Conservation (phyloP, 2,888 invertebrate species). For the Drosophila anomelani region DNA sequence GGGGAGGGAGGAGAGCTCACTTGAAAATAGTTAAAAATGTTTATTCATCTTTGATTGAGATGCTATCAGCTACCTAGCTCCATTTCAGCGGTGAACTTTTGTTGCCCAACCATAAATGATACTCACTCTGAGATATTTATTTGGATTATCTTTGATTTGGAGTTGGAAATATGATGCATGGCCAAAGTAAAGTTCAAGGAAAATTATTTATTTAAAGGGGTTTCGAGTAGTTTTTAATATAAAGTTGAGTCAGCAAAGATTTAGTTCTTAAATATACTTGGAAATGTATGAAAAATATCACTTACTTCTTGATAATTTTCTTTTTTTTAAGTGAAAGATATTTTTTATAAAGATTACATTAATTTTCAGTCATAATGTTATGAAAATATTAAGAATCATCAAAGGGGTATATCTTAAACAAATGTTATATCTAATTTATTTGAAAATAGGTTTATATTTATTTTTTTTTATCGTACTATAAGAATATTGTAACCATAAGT, state of each 20-base stretch:
- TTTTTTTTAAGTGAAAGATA: background rate
- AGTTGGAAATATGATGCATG: constrained; percentile 22
- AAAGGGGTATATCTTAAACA: too few relatives aligned
- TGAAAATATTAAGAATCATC: background rate
- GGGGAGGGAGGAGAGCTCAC: constrained; percentile 8
- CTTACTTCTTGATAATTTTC: too few relatives aligned
- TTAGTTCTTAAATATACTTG: background rate
- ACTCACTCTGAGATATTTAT: constrained; percentile 23
- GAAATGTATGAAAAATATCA: background rate
- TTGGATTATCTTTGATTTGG: constrained; percentile 34
- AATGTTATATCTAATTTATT: too few relatives aligned
- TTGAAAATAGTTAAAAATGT: constrained; percentile 39
- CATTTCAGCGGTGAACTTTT: constrained; percentile 36
- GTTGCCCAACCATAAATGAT: constrained; percentile 3
- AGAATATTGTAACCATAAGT: background rate
- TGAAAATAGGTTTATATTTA: background rate
- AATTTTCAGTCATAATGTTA: background rate
- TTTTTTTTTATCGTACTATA: background rate
- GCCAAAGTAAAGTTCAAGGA: constrained; percentile 39
- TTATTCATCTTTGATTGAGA: constrained; percentile 47
- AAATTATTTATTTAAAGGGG: background rate
- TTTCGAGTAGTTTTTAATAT: background rate
- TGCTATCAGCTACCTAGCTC: constrained; percentile 30
- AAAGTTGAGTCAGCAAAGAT: background rate
- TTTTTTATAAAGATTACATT: background rate